A percentile compares a stretch with the other conserved stretches of the same genome.
phyloP scores from a whole-genome alignment of 2,797 vertebrate species.

The Gobionotothen gibberifrons region DNA sequence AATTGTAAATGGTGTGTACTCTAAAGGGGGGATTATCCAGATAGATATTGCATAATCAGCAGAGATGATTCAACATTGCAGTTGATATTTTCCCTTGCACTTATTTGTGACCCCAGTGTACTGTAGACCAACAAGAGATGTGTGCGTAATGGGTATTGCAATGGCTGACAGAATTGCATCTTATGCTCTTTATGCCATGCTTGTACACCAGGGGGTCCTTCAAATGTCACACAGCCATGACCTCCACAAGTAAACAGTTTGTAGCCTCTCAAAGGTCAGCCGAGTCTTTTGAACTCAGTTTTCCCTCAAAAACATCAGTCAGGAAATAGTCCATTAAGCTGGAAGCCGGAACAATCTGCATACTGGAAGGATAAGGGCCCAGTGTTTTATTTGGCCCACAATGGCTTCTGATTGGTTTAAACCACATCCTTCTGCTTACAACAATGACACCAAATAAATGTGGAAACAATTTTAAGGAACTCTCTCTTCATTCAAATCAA shows the following conservation, averaged over 20 bases:
- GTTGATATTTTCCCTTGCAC: conserved; percentile 4
- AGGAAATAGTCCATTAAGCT: background rate
- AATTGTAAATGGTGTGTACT: conserved; percentile 25
- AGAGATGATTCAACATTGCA: background rate
- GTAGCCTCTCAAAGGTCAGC: background rate
- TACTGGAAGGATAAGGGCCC: background rate
- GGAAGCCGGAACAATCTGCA: background rate
- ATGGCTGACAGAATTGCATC: background rate
- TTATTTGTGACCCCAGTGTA: background rate
- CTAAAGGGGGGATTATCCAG: conserved; percentile 35
- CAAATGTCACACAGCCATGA: background rate
- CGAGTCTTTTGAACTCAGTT: background rate
- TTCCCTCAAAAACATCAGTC: background rate
- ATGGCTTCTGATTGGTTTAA: background rate
- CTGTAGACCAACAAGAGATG: background rate
- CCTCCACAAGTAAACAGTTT: background rate
- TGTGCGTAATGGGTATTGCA: background rate
- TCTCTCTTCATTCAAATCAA: too few species aligned
- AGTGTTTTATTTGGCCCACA: background rate
- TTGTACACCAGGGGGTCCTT: background rate
- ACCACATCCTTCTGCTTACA: background rate
- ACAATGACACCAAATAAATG: too few species aligned
- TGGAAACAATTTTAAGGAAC: too few species aligned
- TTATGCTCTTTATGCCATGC: background rate
- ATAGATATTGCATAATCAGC: conserved; percentile 16